A percentile compares a stretch with the other conserved stretches of the same genome.
These are phyloP conservation scores for Anguilla anguilla DNA, from an alignment of 2,797 vertebrate species.

Conservation along the genomic window DNA sequence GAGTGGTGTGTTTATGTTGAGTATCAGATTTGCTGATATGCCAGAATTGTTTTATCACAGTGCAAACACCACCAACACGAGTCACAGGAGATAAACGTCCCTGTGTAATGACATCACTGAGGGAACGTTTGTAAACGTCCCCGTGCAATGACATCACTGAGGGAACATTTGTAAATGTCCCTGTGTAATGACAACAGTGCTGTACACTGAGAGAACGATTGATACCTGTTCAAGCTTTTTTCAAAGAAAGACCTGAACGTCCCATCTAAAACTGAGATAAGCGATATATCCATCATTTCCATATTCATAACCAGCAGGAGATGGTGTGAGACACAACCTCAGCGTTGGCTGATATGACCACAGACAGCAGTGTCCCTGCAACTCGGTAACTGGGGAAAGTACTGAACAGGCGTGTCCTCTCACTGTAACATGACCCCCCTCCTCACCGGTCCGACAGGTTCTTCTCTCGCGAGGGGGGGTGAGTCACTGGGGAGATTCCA, in stretches of 20 bases:
- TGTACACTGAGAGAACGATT: background rate
- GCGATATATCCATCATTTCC: background rate
- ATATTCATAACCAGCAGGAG: background rate
- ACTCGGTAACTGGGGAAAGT: background rate
- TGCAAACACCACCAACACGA: slow-evolving; percentile 49
- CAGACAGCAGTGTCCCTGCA: background rate
- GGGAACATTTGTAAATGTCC: slow-evolving; percentile 31
- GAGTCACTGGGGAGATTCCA: slow-evolving; percentile 43
- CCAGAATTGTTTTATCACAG: slow-evolving; percentile 38
- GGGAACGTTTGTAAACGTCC: slow-evolving; percentile 32
- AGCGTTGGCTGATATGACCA: background rate
- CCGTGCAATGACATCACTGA: background rate
- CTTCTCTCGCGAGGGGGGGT: background rate
- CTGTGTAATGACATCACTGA: background rate
- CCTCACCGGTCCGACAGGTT: slow-evolving; percentile 71
- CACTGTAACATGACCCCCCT: slow-evolving; percentile 56
- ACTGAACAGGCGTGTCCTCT: background rate
- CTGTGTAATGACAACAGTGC: background rate
- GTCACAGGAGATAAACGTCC: slow-evolving; percentile 48
- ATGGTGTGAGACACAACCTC: background rate
- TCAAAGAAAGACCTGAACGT: background rate
- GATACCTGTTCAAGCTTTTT: background rate
- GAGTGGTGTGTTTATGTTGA: slow-evolving; percentile 11
- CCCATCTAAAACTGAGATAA: background rate
- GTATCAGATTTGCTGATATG: slow-evolving; percentile 56